Evolutionary conservation across 2,113 vertebrate species (phyloP).

Genomic region (Hyla sarda): DNA sequence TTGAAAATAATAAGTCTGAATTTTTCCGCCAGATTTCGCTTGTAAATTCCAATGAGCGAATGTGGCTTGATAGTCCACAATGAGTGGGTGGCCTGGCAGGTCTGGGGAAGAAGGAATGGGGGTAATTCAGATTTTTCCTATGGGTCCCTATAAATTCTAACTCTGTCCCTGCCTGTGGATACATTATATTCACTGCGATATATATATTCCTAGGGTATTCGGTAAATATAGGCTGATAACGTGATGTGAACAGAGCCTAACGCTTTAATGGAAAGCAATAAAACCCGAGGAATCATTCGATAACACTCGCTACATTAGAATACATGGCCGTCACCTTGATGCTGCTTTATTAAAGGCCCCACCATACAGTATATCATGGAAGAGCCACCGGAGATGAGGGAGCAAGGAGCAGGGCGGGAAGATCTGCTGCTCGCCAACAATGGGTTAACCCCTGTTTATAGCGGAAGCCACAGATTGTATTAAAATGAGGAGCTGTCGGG

Average conservation of each 20-base stretch:
- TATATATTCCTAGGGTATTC: no score
- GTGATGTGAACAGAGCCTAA: neutral
- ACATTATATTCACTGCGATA: no score
- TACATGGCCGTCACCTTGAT: neutral
- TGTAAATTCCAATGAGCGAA: no score
- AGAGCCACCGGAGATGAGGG: neutral
- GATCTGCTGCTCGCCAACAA: slow-evolving; percentile 4
- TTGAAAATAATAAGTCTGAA: no score
- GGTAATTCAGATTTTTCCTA: no score
- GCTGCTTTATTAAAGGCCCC: neutral
- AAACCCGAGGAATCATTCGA: neutral
- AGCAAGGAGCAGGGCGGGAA: neutral
- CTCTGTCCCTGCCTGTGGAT: no score
- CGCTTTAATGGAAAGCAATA: neutral
- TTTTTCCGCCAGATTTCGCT: no score
- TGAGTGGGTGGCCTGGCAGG: no score
- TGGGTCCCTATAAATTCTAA: no score
- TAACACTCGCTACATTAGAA: neutral
- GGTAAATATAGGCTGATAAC: no score
- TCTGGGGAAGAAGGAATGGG: no score
- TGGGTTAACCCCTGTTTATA: slow-evolving; percentile 42
- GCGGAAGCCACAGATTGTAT: slow-evolving; percentile 32
- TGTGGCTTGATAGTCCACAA: no score
- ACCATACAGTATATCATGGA: neutral
- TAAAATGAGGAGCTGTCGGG: slow-evolving; percentile 56